Conservation (phyloP, 2,113 vertebrate species). For the Microtus montanus region DNA sequence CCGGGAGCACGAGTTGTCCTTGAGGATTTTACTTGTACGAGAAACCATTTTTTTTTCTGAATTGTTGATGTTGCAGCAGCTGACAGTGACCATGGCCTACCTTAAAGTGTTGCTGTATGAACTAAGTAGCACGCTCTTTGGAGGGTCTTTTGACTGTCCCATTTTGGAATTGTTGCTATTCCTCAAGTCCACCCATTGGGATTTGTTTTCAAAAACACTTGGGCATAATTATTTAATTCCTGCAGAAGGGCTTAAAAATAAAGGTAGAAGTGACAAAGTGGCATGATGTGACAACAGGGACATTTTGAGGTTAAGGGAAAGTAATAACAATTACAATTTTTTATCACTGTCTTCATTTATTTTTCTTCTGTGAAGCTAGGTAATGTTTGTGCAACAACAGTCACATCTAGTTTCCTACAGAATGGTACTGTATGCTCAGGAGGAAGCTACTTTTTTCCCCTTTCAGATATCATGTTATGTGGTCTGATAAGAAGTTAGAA, state of each 20-base stretch:
- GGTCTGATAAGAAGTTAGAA: constrained; percentile 27
- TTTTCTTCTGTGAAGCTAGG: background rate
- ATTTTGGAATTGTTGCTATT: background rate
- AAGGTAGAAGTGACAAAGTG: background rate
- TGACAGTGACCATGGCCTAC: background rate
- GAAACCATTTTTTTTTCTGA: background rate
- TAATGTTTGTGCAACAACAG: background rate
- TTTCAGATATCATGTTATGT: background rate
- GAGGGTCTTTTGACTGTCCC: background rate
- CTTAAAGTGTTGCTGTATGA: background rate
- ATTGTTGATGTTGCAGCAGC: background rate
- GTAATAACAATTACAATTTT: background rate
- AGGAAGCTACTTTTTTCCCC: background rate
- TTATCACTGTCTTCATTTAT: background rate
- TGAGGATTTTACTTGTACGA: background rate
- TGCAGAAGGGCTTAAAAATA: constrained; percentile 20
- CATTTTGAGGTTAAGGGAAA: background rate
- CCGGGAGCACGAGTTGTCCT: background rate
- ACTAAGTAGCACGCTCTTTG: background rate
- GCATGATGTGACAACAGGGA: background rate
- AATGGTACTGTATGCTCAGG: background rate
- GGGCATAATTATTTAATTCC: background rate
- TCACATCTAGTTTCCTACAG: background rate
- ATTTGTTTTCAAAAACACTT: background rate
- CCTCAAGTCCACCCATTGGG: background rate